Evolutionary conservation across 1,140 invertebrate genomes (phyloP).

Genomic region (Aphis gossypii): DNA sequence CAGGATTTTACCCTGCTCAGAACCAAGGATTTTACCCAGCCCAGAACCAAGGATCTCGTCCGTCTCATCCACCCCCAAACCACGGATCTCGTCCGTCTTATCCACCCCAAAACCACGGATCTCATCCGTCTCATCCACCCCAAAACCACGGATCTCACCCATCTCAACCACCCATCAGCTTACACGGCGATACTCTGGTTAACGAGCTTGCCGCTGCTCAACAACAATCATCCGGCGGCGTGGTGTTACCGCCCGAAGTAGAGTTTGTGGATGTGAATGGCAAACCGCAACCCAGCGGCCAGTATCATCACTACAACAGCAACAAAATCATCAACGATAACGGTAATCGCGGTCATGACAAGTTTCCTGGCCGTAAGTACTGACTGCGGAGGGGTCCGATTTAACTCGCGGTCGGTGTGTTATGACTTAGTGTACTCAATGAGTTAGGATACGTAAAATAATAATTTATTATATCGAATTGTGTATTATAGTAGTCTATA

Average conservation of each 20-base stretch:
- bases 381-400: neutral
- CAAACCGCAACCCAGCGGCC: neutral
- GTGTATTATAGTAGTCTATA: neutral
- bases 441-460: neutral
- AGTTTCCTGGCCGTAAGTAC: neutral
- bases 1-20: neutral
- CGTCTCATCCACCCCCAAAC: neutral
- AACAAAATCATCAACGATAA: neutral
- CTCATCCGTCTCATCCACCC: neutral
- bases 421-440: neutral
- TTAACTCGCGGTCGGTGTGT: neutral
- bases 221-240: slow-evolving; percentile 3
- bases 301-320: neutral
- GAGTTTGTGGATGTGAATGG: slow-evolving; percentile 13
- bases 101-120: neutral
- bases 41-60: neutral
- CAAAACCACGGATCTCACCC: neutral
- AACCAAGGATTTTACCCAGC: neutral
- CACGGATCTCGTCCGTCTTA: neutral
- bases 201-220: neutral
- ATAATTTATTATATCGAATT: neutral
- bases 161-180: neutral
- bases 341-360: neutral
- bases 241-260: slow-evolving; percentile 30
- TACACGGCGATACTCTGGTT: neutral